These are phyloP conservation scores for Nudaria mundana DNA, from an alignment of 2,888 invertebrate genomes.

Conservation along the genomic window DNA sequence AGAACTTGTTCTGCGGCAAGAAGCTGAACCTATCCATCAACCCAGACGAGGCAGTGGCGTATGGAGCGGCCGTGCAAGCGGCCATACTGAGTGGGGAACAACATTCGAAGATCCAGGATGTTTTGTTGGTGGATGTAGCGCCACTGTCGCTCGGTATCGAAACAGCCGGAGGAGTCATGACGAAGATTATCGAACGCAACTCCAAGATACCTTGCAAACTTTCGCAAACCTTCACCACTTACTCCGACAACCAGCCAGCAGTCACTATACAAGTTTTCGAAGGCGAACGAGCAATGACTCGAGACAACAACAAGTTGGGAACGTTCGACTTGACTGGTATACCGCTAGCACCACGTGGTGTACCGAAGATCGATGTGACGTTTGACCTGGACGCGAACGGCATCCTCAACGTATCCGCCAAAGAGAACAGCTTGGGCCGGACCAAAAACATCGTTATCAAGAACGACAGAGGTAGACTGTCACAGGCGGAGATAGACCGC, in stretches of 20 bases:
- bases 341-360: constrained; percentile 3
- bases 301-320: constrained; percentile 3
- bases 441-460: constrained; percentile 6
- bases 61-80: constrained; percentile 4
- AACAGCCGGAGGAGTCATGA: constrained; percentile 6
- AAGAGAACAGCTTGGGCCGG: constrained; percentile 5
- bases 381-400: constrained; percentile 6
- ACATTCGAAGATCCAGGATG: constrained; percentile 6
- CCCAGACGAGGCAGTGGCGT: constrained; percentile 5
- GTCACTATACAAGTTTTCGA: constrained; percentile 5
- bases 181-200: constrained; percentile 6
- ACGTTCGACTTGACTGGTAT: constrained; percentile 6
- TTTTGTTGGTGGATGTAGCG: constrained; percentile 3
- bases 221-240: constrained; percentile 6
- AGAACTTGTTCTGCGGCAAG: constrained; percentile 5
- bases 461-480: constrained; percentile 4
- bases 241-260: constrained; percentile 4
- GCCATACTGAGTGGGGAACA: constrained; percentile 5
- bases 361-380: constrained; percentile 4
- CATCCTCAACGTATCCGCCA: constrained; percentile 6
- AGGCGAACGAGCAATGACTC: constrained; percentile 5
- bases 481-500: constrained; percentile 5
- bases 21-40: constrained; percentile 7
- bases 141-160: constrained; percentile 5
- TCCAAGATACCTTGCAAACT: constrained; percentile 6